phyloP scores from a whole-genome alignment of 2,113 vertebrate species.

The Lagopus leucura region DNA sequence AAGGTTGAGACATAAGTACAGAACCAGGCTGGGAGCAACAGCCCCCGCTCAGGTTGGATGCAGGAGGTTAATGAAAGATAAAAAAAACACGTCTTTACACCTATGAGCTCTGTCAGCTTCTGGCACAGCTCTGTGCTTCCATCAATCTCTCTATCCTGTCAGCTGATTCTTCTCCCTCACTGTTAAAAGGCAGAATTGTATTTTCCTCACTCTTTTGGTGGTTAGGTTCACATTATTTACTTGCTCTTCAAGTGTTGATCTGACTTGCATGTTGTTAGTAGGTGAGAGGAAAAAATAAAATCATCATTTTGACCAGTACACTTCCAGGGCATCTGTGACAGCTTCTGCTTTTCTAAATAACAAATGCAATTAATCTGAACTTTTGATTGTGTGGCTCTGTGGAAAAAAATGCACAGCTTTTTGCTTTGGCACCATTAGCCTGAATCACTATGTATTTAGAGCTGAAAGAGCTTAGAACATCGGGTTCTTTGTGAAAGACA shows the following conservation, averaged over 20 bases:
- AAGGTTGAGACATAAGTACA: background rate
- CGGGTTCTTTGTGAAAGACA: background rate
- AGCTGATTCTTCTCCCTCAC: background rate
- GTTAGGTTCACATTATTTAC: background rate
- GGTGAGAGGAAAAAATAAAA: background rate
- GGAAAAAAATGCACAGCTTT: conserved; percentile 7
- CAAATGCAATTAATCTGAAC: conserved; percentile 12
- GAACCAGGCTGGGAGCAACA: background rate
- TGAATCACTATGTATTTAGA: background rate
- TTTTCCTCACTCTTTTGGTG: background rate
- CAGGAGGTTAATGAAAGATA: background rate
- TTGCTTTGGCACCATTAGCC: background rate
- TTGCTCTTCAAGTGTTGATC: background rate
- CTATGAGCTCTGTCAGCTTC: background rate
- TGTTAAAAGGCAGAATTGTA: background rate
- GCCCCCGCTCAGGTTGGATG: background rate
- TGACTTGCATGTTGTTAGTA: background rate
- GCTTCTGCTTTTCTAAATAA: background rate
- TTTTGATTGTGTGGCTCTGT: background rate
- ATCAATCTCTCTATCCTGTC: background rate
- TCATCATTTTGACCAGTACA: background rate
- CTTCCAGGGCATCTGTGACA: background rate
- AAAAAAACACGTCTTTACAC: background rate
- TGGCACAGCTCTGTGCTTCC: background rate
- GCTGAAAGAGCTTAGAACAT: background rate